Evolutionary conservation across 1,140 invertebrate species (phyloP).

Genomic region (Lordiphosa collinella): DNA sequence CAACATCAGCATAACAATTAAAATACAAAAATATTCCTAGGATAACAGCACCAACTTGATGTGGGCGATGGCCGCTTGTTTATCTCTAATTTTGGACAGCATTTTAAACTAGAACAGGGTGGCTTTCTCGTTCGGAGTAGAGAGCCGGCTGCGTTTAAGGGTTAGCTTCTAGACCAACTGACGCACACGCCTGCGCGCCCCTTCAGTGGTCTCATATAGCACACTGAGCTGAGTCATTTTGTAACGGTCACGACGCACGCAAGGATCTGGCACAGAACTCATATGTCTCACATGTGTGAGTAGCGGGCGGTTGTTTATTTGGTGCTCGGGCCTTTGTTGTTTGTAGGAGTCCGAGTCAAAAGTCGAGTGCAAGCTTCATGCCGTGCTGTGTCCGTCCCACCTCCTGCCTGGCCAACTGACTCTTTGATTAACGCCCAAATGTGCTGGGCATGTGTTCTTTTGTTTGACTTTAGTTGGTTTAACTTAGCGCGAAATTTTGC

Average conservation of each 20-base stretch:
- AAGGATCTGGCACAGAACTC: conserved; percentile 37
- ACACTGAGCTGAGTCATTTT: conserved; percentile 55
- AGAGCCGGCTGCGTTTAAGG: conserved; percentile 58
- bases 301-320: conserved; percentile 21
- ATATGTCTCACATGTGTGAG: conserved; percentile 55
- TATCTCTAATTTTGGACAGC: conserved; percentile 14
- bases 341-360: conserved; percentile 4
- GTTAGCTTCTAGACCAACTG: conserved; percentile 70
- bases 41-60: conserved; percentile 41
- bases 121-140: conserved; percentile 16
- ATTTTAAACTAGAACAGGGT: conserved; percentile 62
- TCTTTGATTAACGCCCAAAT: conserved; percentile 27
- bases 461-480: conserved; percentile 20
- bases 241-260: conserved; percentile 72
- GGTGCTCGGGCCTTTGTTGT: conserved; percentile 9
- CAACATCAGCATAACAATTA: conserved; percentile 75
- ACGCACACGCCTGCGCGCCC: conserved; percentile 45
- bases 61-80: conserved; percentile 46
- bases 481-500: conserved; percentile 63
- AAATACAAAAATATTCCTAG: conserved; percentile 61
- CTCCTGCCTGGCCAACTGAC: conserved; percentile 56
- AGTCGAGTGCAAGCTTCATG: conserved; percentile 46
- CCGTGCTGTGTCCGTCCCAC: conserved; percentile 39
- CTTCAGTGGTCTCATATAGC: conserved; percentile 44
- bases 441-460: conserved; percentile 47